phyloP scores from a whole-genome alignment of 2,797 vertebrate species.

The Naso thynnoides region DNA sequence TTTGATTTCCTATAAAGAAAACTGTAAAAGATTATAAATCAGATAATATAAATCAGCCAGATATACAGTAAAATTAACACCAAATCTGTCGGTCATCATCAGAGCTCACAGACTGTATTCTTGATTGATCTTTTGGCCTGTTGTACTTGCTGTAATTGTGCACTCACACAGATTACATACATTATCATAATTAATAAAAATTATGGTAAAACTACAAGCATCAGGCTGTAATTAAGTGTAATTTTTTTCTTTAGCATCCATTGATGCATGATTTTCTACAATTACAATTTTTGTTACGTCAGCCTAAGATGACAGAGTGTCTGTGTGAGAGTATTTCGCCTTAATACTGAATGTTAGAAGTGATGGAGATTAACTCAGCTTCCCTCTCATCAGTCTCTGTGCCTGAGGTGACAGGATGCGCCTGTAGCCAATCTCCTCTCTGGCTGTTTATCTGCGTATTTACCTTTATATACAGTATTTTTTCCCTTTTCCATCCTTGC shows the following conservation, averaged over 20 bases:
- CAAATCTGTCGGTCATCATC: background rate
- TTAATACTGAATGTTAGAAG: conserved; percentile 19
- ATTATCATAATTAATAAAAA: background rate
- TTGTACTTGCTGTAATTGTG: background rate
- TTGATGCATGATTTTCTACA: background rate
- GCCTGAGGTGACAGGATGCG: conserved; percentile 49
- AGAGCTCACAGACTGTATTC: background rate
- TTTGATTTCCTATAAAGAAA: background rate
- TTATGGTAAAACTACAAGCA: background rate
- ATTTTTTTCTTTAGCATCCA: conserved; percentile 2
- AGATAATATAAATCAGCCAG: background rate
- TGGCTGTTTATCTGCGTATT: conserved; percentile 10
- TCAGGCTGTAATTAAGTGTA: conserved; percentile 1
- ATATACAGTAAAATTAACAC: background rate
- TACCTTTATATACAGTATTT: conserved; percentile 7
- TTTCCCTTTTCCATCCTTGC: conserved; percentile 6
- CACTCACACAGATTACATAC: background rate
- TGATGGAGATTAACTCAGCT: conserved; percentile 35
- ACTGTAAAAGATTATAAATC: background rate
- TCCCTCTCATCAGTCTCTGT: conserved; percentile 17
- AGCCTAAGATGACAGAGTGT: background rate
- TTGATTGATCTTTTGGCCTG: background rate
- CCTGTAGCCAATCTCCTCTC: conserved; percentile 18
- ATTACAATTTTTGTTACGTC: conserved; percentile 15
- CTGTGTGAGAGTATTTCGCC: background rate